Conservation (phyloP, 2,888 invertebrate genomes). For the Trichopoda pennipes region DNA sequence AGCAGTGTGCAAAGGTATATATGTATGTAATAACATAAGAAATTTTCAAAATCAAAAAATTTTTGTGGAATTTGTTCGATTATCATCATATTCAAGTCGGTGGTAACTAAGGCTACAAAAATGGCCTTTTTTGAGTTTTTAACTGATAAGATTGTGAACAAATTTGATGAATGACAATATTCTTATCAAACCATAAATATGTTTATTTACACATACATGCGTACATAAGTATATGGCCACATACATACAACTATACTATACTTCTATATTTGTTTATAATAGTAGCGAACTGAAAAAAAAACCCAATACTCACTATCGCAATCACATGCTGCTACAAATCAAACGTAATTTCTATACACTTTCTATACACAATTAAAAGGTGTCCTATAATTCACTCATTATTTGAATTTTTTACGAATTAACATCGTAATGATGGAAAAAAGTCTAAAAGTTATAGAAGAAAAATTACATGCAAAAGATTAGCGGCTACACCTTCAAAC, state of each 20-base stretch:
- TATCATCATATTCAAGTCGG: conserved; percentile 3
- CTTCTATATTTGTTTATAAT: neutral
- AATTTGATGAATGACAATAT: conserved; percentile 60
- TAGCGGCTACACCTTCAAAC: too few relatives aligned
- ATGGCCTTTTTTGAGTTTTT: conserved; percentile 51
- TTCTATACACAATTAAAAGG: conserved; percentile 27
- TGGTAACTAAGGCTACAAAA: conserved; percentile 21
- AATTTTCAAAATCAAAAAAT: too few relatives aligned
- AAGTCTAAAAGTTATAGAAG: too few relatives aligned
- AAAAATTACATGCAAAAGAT: too few relatives aligned
- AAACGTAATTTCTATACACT: conserved; percentile 14
- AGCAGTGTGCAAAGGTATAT: too few relatives aligned
- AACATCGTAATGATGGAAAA: too few relatives aligned
- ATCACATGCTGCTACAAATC: conserved; percentile 1
- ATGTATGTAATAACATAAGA: too few relatives aligned
- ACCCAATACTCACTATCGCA: conserved; percentile 28
- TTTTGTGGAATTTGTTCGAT: too few relatives aligned
- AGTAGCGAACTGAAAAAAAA: conserved; percentile 27
- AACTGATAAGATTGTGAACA: conserved; percentile 61
- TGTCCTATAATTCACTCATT: too few relatives aligned
- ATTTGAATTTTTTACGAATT: too few relatives aligned
- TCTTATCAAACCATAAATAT: conserved; percentile 50
- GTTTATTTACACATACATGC: neutral
- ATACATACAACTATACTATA: too few relatives aligned
- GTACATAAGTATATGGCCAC: neutral